Evolutionary conservation across 1,140 invertebrate species (phyloP).

Genomic region (Calliopsis andreniformis): DNA sequence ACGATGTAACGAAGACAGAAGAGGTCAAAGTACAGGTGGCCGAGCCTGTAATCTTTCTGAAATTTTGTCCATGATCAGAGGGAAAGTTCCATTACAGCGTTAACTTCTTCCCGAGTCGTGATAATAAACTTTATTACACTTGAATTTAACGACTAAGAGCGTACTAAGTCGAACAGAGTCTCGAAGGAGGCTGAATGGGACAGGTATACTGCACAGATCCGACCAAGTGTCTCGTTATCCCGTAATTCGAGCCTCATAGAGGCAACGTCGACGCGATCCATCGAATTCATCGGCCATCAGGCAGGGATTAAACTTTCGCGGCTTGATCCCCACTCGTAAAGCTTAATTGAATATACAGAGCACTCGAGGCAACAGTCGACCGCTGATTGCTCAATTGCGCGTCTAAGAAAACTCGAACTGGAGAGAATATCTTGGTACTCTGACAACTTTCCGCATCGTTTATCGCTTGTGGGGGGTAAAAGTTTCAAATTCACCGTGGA

Average conservation of each 20-base stretch:
- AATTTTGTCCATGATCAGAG: not conserved
- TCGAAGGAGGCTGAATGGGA: constrained; percentile 1
- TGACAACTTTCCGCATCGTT: not conserved
- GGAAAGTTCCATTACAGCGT: not conserved
- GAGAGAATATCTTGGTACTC: not conserved
- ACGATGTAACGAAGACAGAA: constrained; percentile 16
- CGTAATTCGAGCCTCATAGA: constrained; percentile 15
- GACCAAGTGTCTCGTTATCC: constrained; percentile 29
- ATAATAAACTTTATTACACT: constrained; percentile 40
- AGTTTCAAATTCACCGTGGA: not conserved
- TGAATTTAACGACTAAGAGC: not conserved
- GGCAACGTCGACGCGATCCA: constrained; percentile 7
- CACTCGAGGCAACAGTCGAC: not conserved
- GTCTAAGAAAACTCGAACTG: constrained; percentile 2
- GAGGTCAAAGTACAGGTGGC: not conserved
- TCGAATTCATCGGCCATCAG: constrained; percentile 18
- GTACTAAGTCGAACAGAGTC: not conserved
- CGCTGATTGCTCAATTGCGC: constrained; percentile 1
- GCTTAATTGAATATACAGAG: constrained; percentile 49
- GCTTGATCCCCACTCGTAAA: constrained; percentile 46
- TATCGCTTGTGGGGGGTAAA: not conserved
- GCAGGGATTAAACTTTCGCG: constrained; percentile 49
- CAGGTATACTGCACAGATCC: constrained; percentile 18
- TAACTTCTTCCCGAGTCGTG: not conserved
- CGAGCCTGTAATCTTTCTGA: not conserved